Evolutionary conservation across 2,113 vertebrate genomes (phyloP), one percentile per base, ranked within the genome.

Genomic region (Okapia johnstoni): DNA sequence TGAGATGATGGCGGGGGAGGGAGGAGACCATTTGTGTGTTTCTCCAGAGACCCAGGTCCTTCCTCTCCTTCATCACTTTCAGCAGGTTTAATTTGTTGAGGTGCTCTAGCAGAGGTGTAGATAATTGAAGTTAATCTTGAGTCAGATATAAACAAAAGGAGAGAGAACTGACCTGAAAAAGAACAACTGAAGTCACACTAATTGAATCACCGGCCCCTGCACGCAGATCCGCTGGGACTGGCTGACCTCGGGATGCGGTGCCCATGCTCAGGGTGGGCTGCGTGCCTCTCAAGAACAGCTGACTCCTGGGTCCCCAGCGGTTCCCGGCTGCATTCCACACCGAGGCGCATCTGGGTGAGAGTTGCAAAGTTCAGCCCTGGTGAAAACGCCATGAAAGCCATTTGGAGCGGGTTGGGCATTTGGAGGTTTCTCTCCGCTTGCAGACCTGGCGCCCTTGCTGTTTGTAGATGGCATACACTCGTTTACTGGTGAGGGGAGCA

Each of bases 131-230:
- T 46, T 80, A 63, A 79, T 79, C 92, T 89, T 88, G 70, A 94
- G 83, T 95, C 85, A 95, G 76, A 58, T 63, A 83, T 90, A 92
- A 96, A 97, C 92, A 96, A 97, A 96, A 95, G 50, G 83, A 96
- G 84, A 97, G 96, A 96, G 54, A 93, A 85, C 15, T 96, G 96
- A 92, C 86, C 77, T 95, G 79, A 95, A 95, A 95, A 94, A 90
- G 92, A 98, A 30, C 85, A 63, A 25, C 85, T 83, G 30, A 91
- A 63, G 43, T 90, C 33, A 85, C 21, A 40, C 70, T 94, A 50
- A 79, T 57, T 50, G 95, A 96, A 63, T 96, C 86, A 13, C 55
- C 0, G 7, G 57, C 57, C 48, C 77, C 58, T 7, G 48, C 4
- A 1, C 0, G 60, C 52, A 25, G 28, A 46, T 17, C 94, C 55